These are phyloP conservation scores for Alauda arvensis DNA, from an alignment of 2,797 vertebrate species.

Conservation along the genomic window DNA sequence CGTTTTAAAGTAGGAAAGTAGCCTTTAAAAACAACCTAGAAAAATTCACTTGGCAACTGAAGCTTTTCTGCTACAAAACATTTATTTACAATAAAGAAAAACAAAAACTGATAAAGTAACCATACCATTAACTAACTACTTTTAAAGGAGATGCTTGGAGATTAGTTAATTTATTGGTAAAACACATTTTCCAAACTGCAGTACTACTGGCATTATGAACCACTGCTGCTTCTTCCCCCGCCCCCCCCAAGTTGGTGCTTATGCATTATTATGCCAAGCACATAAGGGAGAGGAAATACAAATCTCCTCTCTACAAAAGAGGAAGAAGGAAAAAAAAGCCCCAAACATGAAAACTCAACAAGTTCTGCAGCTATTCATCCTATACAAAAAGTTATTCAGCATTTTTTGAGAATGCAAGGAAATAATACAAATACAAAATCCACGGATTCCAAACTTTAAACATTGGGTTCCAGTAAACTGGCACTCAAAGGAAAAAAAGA, in stretches of 20 bases:
- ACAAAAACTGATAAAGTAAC: neutral
- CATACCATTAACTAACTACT: neutral
- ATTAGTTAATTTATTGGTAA: neutral
- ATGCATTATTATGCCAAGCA: slow-evolving; percentile 26
- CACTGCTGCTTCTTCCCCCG: neutral
- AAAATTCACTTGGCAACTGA: neutral
- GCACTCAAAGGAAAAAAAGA: neutral
- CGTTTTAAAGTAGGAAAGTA: neutral
- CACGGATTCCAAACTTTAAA: neutral
- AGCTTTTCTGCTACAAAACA: neutral
- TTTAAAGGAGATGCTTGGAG: neutral
- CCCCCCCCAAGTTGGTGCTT: neutral
- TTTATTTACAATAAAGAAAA: neutral
- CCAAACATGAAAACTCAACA: neutral
- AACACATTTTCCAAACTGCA: neutral
- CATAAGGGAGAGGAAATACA: slow-evolving; percentile 37
- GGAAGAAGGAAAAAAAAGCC: neutral
- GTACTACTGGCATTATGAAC: neutral
- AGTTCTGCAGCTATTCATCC: slow-evolving; percentile 15
- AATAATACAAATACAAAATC: neutral
- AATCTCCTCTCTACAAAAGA: slow-evolving; percentile 2
- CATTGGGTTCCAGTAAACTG: neutral
- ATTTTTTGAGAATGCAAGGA: neutral
- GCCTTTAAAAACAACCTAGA: neutral
- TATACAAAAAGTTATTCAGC: neutral